Percentiles rank a stretch among this genome's conserved stretches.
Conservation (phyloP, 2,888 invertebrate genomes). For the Parelbella ahira region DNA sequence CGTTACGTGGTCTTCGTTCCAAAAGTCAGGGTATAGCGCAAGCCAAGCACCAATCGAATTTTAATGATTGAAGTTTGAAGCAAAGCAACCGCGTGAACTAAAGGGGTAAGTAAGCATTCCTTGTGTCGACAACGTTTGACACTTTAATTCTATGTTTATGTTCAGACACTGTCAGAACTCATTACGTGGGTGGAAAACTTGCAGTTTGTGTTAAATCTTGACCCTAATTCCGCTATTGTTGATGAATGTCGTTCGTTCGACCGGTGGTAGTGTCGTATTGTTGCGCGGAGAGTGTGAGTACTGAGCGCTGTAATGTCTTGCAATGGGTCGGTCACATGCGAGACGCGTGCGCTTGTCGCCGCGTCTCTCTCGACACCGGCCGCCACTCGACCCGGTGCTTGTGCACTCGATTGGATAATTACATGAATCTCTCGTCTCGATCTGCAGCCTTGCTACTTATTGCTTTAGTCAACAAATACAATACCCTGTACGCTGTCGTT, state of each 20-base stretch:
- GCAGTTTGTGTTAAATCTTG: conserved; percentile 17
- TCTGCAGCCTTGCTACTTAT: conserved; percentile 54
- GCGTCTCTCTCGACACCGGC: conserved; percentile 23
- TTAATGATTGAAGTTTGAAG: too few species aligned
- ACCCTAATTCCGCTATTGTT: conserved; percentile 10
- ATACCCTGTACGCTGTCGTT: conserved; percentile 9
- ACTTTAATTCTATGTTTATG: too few species aligned
- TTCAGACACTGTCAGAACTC: too few species aligned
- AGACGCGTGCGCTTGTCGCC: conserved; percentile 46
- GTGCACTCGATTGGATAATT: conserved; percentile 73
- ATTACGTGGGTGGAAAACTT: too few species aligned
- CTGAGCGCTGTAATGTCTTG: conserved; percentile 11
- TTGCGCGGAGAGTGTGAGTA: conserved; percentile 19
- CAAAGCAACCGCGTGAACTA: too few species aligned
- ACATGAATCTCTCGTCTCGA: conserved; percentile 58
- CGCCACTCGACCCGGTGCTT: conserved; percentile 43
- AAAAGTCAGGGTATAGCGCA: too few species aligned
- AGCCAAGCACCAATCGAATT: too few species aligned
- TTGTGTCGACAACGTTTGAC: too few species aligned
- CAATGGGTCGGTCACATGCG: conserved; percentile 46
- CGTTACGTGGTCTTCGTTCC: too few species aligned
- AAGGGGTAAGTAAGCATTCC: too few species aligned
- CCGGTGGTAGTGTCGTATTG: conserved; percentile 15
- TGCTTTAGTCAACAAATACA: conserved; percentile 35
- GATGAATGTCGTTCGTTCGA: conserved; percentile 19